These are phyloP conservation scores for Machaerirhynchus nigripectus DNA, from an alignment of 2,113 vertebrate species.

Conservation along the genomic window DNA sequence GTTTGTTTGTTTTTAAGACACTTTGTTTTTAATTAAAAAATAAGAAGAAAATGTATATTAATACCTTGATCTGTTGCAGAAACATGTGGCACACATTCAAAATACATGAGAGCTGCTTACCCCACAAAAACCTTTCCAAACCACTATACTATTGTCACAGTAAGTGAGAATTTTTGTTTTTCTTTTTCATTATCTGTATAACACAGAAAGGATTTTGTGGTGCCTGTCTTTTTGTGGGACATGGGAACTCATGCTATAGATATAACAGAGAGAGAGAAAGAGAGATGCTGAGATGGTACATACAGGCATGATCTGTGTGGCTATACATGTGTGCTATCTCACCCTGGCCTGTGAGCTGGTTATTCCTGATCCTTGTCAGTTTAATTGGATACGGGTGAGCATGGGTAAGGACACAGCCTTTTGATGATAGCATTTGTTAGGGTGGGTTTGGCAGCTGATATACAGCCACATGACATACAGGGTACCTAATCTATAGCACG, in stretches of 20 bases:
- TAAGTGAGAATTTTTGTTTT: constrained; percentile 72
- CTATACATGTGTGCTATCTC: not conserved
- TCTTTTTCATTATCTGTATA: not conserved
- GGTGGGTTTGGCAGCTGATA: not conserved
- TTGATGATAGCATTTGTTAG: not conserved
- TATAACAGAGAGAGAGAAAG: not conserved
- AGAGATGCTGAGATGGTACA: not conserved
- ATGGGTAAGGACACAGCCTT: not conserved
- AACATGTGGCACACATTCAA: constrained; percentile 81
- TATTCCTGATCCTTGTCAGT: not conserved
- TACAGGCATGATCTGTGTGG: not conserved
- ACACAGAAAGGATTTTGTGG: not conserved
- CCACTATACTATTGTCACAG: constrained; percentile 94
- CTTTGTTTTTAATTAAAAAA: not conserved
- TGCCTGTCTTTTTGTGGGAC: not conserved
- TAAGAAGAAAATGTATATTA: not conserved
- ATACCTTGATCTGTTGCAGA: constrained; percentile 75
- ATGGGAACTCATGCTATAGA: not conserved
- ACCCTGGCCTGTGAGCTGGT: not conserved
- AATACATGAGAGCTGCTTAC: constrained; percentile 87
- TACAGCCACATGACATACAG: not conserved
- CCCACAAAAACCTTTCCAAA: constrained; percentile 98
- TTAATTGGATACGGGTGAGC: rapidly evolving
- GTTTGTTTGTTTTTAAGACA: not conserved
- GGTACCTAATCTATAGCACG: not conserved